Percentiles rank a stretch among this genome's conserved stretches.
phyloP scores from a whole-genome alignment of 1,140 invertebrate species.

The Eriocheir sinensis region DNA sequence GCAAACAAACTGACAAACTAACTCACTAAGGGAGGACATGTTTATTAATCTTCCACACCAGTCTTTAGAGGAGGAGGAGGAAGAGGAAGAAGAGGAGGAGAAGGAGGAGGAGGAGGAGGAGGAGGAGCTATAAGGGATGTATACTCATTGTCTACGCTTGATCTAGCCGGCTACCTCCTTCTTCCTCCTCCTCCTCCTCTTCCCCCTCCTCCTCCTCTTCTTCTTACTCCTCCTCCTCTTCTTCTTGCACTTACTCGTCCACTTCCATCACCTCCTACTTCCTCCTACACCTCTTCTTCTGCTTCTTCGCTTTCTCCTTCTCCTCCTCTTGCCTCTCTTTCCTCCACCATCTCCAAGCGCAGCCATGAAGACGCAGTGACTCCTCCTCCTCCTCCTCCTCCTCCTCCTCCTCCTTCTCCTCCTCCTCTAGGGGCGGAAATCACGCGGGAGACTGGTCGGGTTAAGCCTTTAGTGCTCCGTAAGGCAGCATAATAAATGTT shows the following conservation, averaged over 20 bases:
- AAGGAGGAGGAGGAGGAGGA: neutral
- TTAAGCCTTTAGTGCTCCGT: neutral
- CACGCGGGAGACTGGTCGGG: neutral
- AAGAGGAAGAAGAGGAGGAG: neutral
- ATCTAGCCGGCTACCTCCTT: neutral
- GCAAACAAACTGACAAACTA: neutral
- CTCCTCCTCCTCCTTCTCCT: constrained; percentile 19
- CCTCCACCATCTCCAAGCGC: constrained; percentile 9
- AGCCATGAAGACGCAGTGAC: neutral
- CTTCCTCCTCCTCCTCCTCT: neutral
- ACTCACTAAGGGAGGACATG: neutral
- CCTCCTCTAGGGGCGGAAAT: neutral
- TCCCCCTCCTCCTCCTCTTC: neutral
- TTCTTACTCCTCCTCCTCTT: neutral
- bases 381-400: constrained; percentile 5
- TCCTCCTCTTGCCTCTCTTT: neutral
- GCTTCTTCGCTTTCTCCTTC: neutral
- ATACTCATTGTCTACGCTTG: neutral
- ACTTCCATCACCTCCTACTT: neutral
- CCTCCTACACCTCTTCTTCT: neutral
- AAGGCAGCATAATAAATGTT: constrained; percentile 17
- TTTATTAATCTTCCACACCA: neutral
- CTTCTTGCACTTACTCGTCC: neutral
- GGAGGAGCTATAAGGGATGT: neutral
- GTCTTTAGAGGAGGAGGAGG: neutral